A percentile compares a stretch with the other conserved stretches of the same genome.
These are phyloP conservation scores for Serrognathus titanus DNA, from an alignment of 2,888 invertebrate genomes.

Conservation along the genomic window DNA sequence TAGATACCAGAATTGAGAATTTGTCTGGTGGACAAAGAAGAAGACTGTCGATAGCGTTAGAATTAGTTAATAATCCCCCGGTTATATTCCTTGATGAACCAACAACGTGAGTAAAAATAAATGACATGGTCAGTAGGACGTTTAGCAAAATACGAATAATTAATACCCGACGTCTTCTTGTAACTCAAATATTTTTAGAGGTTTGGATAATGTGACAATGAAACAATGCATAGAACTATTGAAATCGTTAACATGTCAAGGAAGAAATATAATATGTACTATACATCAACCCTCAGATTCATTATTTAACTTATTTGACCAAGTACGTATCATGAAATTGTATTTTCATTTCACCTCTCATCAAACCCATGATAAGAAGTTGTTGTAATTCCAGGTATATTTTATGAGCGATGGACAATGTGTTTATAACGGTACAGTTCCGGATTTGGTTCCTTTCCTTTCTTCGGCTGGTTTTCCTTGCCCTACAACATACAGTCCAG, in stretches of 20 bases:
- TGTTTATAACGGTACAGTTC: conserved; percentile 59
- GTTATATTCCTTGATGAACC: conserved; percentile 80
- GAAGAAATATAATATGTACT: conserved; percentile 74
- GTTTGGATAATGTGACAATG: conserved; percentile 71
- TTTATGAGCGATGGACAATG: conserved; percentile 16
- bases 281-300: conserved; percentile 79
- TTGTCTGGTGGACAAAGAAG: conserved; percentile 78
- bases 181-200: conserved; percentile 49
- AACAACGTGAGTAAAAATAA: conserved; percentile 61
- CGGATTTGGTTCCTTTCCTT: conserved; percentile 63
- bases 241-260: conserved; percentile 66
- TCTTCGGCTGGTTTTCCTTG: conserved; percentile 60
- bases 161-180: too few relatives aligned
- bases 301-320: conserved; percentile 71
- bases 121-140: neutral
- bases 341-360: neutral
- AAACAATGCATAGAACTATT: conserved; percentile 69
- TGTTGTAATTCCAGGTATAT: conserved; percentile 13
- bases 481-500: conserved; percentile 71
- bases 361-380: too few relatives aligned
- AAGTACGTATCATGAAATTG: conserved; percentile 43
- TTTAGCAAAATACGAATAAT: neutral
- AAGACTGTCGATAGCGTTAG: conserved; percentile 70
- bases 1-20: conserved; percentile 60
- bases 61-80: conserved; percentile 79